phyloP scores from a whole-genome alignment of 2,888 invertebrate species.

The Yponomeuta cagnagella region DNA sequence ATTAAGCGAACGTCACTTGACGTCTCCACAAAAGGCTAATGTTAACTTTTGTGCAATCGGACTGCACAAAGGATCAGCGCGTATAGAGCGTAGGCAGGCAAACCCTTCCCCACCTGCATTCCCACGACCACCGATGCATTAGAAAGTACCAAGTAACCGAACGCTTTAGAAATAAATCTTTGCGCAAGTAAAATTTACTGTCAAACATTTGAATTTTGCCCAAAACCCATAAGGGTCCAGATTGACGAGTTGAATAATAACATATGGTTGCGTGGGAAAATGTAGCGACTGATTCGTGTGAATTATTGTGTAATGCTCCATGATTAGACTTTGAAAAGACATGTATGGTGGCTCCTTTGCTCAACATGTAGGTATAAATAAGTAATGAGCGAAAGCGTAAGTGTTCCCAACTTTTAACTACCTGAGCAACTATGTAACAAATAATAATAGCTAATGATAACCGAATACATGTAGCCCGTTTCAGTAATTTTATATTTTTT shows the following conservation, averaged over 20 bases:
- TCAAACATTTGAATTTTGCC: constrained; percentile 63
- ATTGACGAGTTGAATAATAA: constrained; percentile 43
- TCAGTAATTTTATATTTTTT: too few relatives aligned
- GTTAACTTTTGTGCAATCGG: constrained; percentile 70
- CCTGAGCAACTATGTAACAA: too few relatives aligned
- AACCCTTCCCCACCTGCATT: constrained; percentile 74
- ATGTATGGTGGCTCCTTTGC: neutral
- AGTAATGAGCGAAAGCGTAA: neutral
- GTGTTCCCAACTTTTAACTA: neutral
- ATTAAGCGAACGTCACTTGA: constrained; percentile 69
- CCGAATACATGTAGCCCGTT: too few relatives aligned
- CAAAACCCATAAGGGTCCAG: constrained; percentile 44
- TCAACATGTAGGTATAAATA: neutral
- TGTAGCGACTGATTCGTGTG: constrained; percentile 24
- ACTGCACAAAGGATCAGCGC: constrained; percentile 40
- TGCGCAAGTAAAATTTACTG: constrained; percentile 67
- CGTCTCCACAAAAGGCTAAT: constrained; percentile 61
- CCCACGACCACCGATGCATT: constrained; percentile 52
- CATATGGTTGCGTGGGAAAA: constrained; percentile 25
- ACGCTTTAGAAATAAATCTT: constrained; percentile 41
- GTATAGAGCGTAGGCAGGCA: constrained; percentile 28
- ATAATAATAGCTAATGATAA: too few relatives aligned
- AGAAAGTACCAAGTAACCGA: constrained; percentile 58
- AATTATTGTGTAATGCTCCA: constrained; percentile 27
- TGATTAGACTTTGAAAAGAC: constrained; percentile 11